phyloP scores from a whole-genome alignment of 2,113 vertebrate species.

The Brachirus orientalis region DNA sequence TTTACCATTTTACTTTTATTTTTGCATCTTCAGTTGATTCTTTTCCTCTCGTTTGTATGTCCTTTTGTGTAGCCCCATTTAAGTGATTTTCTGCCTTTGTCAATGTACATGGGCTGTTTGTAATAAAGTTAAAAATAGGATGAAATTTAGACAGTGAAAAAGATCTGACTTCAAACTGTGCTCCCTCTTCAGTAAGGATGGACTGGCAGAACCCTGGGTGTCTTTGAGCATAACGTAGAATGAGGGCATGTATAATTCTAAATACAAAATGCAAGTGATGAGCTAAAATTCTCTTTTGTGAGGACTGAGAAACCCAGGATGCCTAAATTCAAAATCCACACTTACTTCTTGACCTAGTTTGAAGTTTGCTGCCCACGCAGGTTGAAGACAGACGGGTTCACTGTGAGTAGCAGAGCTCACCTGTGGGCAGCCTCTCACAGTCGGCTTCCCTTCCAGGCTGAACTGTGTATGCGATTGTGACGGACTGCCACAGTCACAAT shows the following conservation, averaged over 20 bases:
- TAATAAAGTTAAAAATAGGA: too few relatives aligned
- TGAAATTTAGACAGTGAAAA: too few relatives aligned
- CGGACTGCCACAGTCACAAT: conserved; percentile 71
- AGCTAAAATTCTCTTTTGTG: conserved; percentile 3
- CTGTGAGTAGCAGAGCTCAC: conserved; percentile 28
- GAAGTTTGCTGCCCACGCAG: background rate
- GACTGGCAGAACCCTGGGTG: conserved; percentile 10
- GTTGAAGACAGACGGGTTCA: background rate
- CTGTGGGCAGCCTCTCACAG: conserved; percentile 18
- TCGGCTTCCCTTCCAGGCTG: background rate
- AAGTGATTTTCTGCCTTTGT: too few relatives aligned
- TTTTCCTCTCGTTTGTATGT: too few relatives aligned
- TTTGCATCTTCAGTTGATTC: too few relatives aligned
- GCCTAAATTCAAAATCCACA: conserved; percentile 14
- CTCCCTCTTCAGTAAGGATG: background rate
- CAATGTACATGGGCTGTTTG: too few relatives aligned
- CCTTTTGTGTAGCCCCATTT: too few relatives aligned
- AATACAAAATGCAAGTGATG: too few relatives aligned
- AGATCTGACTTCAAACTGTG: too few relatives aligned
- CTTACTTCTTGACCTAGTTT: background rate
- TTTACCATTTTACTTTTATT: too few relatives aligned
- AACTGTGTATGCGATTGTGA: background rate
- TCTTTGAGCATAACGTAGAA: background rate
- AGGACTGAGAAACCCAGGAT: conserved; percentile 6
- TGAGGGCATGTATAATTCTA: background rate